Evolutionary conservation across 2,888 invertebrate species (phyloP).

Genomic region (Spilosoma lubricipeda): DNA sequence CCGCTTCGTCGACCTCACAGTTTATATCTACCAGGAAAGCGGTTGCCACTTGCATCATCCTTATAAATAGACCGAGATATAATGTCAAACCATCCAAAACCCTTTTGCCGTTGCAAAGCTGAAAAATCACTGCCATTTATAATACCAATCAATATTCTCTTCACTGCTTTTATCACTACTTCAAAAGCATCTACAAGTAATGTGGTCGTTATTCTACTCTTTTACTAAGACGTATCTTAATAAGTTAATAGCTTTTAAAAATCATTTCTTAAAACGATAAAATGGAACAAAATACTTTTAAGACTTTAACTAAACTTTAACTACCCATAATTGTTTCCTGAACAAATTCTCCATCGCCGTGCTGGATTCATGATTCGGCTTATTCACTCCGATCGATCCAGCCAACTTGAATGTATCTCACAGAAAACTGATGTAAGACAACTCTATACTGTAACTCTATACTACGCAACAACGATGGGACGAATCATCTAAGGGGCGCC

Average conservation of each 20-base stretch:
- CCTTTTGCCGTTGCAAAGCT: background rate
- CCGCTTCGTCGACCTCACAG: background rate
- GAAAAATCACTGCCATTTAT: background rate
- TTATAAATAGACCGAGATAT: slow-evolving; percentile 13
- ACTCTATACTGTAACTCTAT: too few species aligned
- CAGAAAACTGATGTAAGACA: too few species aligned
- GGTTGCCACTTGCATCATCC: slow-evolving; percentile 12
- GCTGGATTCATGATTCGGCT: too few species aligned
- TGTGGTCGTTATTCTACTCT: background rate
- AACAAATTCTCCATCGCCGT: background rate
- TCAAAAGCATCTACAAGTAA: background rate
- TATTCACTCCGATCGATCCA: too few species aligned
- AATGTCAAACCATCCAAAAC: background rate
- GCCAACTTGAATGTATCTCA: too few species aligned
- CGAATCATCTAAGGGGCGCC: too few species aligned
- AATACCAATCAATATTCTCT: background rate
- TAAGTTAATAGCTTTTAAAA: background rate
- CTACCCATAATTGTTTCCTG: background rate
- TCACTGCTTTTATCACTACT: background rate
- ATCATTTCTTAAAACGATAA: background rate
- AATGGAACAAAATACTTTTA: too few species aligned
- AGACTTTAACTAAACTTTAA: background rate
- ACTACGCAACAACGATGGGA: too few species aligned
- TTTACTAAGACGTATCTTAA: background rate
- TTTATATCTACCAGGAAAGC: background rate